A percentile compares a stretch with the other conserved stretches of the same genome.
phyloP scores from a whole-genome alignment of 2,113 vertebrate genomes.

The Pithys albifrons region DNA sequence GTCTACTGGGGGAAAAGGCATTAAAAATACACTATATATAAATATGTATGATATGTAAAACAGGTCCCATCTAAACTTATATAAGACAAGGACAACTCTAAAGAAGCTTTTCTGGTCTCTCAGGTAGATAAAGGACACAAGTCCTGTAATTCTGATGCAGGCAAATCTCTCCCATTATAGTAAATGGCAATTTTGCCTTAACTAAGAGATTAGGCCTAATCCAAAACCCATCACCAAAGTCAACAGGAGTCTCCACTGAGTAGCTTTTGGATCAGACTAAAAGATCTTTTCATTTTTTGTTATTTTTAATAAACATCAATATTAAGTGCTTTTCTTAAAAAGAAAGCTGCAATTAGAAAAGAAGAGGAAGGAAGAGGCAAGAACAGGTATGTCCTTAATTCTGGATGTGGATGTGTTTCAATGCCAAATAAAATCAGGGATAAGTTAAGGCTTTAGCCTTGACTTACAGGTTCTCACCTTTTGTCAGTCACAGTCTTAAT shows the following conservation, averaged over 20 bases:
- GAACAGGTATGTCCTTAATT: slow-evolving; percentile 50
- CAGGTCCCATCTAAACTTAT: slow-evolving; percentile 72
- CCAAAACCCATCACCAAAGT: slow-evolving; percentile 21
- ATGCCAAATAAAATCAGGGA: background rate
- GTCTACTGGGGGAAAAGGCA: slow-evolving; percentile 58
- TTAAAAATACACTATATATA: slow-evolving; percentile 78
- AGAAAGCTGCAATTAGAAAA: slow-evolving; percentile 56
- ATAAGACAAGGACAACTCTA: slow-evolving; percentile 75
- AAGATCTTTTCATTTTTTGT: background rate
- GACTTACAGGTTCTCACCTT: slow-evolving; percentile 41
- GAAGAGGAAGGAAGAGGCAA: slow-evolving; percentile 48
- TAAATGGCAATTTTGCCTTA: slow-evolving; percentile 35
- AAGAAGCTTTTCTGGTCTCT: slow-evolving; percentile 73
- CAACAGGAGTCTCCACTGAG: background rate
- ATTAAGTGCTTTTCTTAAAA: slow-evolving; percentile 76
- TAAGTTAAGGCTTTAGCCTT: slow-evolving; percentile 4
- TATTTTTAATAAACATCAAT: slow-evolving; percentile 62
- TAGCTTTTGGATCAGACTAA: slow-evolving; percentile 33
- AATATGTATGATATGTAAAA: slow-evolving; percentile 80
- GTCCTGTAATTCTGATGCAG: background rate
- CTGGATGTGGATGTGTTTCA: background rate
- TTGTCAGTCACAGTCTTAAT: background rate
- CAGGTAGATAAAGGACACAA: slow-evolving; percentile 53
- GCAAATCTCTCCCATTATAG: slow-evolving; percentile 33
- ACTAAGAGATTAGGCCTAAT: slow-evolving; percentile 34